Evolutionary conservation across 2,113 vertebrate species (phyloP), one percentile per base, ranked within the genome.

Genomic region (Heterocephalus glaber): DNA sequence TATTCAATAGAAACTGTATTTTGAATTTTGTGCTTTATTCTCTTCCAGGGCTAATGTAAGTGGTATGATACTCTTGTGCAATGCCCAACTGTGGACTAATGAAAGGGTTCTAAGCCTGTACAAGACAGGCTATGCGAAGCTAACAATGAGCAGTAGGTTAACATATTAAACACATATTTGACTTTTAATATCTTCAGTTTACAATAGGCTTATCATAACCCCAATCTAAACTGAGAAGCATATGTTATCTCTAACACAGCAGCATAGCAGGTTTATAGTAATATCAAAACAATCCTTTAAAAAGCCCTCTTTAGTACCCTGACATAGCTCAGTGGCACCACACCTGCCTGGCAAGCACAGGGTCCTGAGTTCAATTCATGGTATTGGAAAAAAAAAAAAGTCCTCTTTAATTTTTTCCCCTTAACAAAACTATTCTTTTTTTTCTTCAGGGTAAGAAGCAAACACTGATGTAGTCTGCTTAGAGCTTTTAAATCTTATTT

Each of bases 401-500:
- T 22, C 61, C 28, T 70, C 52, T 68, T 76, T 44, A 74, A 82
- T 87, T 41, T 90, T 41, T 87, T n/a, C 33, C 10, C 58, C 38
- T 82, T 7, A n/a, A 1, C 65, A 96, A 92, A 95, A 74, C 26
- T 84, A 86, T n/a, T n/a, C 16, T 77, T 61, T 47, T 70, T 54
- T 87, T 77, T 28, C 60, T 86, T 52, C 10, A 49, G 17, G 22
- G 58, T 30, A 90, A 76, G 35, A 90, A 77, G 54, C 94, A 33
- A 92, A 70, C 10, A 61, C 2, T 86, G 16, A 86, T 77, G 33
- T 84, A 81, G 54, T 85, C 10, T 92, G 14, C 30, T 56, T 68
- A 93, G 84, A 35, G 11, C 63, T 89, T 86, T 79, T 19, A 70
- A 33, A 83, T 90, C 70, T 92, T 77, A 68, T 72, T 65, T 95